These are phyloP conservation scores for Podilymbus podiceps DNA, from an alignment of 2,113 vertebrate species.

Conservation along the genomic window DNA sequence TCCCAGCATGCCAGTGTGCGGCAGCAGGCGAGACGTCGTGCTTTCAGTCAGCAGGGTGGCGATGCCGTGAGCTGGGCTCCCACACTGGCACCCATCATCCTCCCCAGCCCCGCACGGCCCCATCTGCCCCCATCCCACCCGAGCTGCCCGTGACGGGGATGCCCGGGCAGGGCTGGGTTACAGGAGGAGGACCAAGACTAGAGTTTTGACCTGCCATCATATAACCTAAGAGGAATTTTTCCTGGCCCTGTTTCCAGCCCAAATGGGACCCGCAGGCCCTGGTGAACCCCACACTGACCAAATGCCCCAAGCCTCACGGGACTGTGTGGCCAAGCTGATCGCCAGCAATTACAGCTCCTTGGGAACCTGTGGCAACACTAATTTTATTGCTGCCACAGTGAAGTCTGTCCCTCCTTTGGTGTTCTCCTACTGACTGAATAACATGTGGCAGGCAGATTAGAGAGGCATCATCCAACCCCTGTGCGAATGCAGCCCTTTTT, in stretches of 20 bases:
- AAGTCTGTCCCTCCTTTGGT: not conserved
- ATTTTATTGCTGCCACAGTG: not conserved
- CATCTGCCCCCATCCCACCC: rapidly evolving
- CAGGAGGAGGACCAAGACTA: not conserved
- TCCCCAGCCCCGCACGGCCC: rapidly evolving
- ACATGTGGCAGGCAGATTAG: not conserved
- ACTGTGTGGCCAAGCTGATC: not conserved
- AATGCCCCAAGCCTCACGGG: not conserved
- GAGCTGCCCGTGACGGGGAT: rapidly evolving
- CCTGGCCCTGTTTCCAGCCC: not conserved
- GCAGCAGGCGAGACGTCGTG: rapidly evolving
- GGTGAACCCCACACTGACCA: not conserved
- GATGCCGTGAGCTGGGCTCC: not conserved
- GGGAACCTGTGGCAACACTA: not conserved
- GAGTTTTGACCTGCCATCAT: not conserved
- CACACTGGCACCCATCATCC: not conserved
- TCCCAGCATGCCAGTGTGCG: rapidly evolving
- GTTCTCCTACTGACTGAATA: not conserved
- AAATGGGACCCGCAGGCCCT: not conserved
- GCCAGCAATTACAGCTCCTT: not conserved
- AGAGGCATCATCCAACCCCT: not conserved
- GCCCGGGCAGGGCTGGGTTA: not conserved
- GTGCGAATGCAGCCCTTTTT: not conserved
- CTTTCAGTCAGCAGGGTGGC: not conserved
- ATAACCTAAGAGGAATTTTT: not conserved